Evolutionary conservation across 2,113 vertebrate species (phyloP).

Genomic region (Charadrius vociferus): DNA sequence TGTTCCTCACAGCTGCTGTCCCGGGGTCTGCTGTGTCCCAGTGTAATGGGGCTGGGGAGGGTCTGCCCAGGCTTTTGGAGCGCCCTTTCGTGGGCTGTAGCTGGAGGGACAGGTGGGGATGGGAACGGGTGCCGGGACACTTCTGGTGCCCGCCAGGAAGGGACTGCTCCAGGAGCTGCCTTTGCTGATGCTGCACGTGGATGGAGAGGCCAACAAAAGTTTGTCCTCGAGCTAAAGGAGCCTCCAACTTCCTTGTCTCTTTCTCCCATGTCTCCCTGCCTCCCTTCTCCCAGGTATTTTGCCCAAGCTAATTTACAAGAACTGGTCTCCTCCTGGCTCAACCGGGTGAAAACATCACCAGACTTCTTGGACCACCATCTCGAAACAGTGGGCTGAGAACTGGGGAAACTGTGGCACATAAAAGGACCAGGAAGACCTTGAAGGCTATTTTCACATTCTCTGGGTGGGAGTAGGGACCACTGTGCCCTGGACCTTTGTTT

Average conservation of each 20-base stretch:
- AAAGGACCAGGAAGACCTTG: background rate
- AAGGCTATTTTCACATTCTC: background rate
- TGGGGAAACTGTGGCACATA: background rate
- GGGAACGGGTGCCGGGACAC: background rate
- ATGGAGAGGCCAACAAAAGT: background rate
- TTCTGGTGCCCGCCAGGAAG: background rate
- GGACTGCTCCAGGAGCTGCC: background rate
- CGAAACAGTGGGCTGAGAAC: rapidly evolving
- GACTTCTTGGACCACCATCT: background rate
- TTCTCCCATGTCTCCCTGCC: background rate
- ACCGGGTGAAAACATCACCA: background rate
- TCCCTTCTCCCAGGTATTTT: background rate
- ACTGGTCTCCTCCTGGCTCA: background rate
- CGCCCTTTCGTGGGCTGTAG: rapidly evolving
- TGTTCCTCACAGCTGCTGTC: background rate
- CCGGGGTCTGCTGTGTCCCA: background rate
- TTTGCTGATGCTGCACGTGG: background rate
- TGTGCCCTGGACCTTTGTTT: background rate
- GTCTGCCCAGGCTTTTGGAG: background rate
- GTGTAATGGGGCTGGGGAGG: background rate
- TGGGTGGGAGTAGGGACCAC: background rate
- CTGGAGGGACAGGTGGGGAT: background rate
- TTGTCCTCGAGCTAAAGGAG: background rate
- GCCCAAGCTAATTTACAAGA: background rate
- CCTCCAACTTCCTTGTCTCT: background rate